Base-by-base conservation (phyloP, 2,113 vertebrate species). In the Dipodomys ordii region DNA sequence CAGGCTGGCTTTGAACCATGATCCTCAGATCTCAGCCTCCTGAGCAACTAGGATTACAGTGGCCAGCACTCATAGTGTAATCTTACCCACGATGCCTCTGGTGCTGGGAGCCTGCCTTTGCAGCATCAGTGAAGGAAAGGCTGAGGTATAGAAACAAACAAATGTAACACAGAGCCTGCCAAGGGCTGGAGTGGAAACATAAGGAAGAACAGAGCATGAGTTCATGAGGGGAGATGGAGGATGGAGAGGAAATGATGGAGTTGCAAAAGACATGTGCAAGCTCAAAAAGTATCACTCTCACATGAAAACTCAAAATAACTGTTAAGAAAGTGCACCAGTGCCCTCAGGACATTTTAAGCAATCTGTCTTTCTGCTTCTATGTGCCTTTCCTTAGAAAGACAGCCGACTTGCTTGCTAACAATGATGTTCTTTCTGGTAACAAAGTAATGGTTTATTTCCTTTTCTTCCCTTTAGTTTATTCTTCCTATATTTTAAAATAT, bases 401-500 rank as follows among this genome's bases (percentile, higher is more conserved):
- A 53, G 67, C n/a, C 32, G 16, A 27, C 80, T 49, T 49, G 20
- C 67, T 83, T 82, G n/a, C n/a, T 82, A 53, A 73, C 60, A 89
- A 35, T 11, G 25, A 27, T 46, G 53, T 94, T 92, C 53, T 91
- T 92, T 53, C 32, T 53, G 39, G 73, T 11, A 23, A 18, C 89
- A 81, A 49, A 19, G 19, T 88, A 46, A 94, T 77, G 25, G 22
- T 91, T 72, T 64, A 46, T 80, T 83, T 87, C n/a, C 81, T 89
- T 90, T 77, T 44, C 6, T 71, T 30, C 1, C 18, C 32, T 22
- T 88, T 72, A 35, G 32, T 73, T 78, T 65, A 39, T 44, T 76
- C 30, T 67, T 32, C 27, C 53, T 83, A 27, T 44, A 72, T 3
- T 96, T 87, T 77, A 86, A 93, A 91, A 93, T 93, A 87, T 78